Percentiles rank a stretch among this genome's conserved stretches.
These are phyloP conservation scores for Sigmodon hispidus DNA, from an alignment of 2,113 vertebrate genomes.

Conservation along the genomic window DNA sequence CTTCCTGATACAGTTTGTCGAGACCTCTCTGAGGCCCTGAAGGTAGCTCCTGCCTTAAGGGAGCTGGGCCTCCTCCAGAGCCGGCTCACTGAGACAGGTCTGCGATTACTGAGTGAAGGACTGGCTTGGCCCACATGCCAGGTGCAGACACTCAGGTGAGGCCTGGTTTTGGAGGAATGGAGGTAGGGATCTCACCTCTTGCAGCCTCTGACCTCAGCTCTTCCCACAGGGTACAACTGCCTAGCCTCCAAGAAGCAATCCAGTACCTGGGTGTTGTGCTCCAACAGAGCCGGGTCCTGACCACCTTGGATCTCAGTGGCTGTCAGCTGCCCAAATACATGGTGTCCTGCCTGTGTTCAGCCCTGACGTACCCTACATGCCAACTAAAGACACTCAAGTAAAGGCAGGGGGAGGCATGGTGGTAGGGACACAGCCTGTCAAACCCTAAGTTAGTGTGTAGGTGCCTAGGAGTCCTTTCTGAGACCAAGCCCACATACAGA, in stretches of 20 bases:
- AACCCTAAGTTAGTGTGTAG: background rate
- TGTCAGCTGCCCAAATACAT: background rate
- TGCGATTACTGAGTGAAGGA: conserved; percentile 53
- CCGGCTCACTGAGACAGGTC: conserved; percentile 39
- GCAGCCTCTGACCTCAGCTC: background rate
- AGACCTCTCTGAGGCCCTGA: conserved; percentile 69
- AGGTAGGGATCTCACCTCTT: fast-evolving
- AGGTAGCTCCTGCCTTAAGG: background rate
- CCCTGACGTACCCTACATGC: conserved; percentile 29
- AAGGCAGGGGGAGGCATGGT: background rate
- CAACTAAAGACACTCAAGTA: conserved; percentile 66
- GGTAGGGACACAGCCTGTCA: background rate
- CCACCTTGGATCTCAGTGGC: conserved; percentile 59
- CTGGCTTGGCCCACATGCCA: conserved; percentile 63
- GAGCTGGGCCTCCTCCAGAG: conserved; percentile 65
- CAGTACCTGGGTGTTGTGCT: background rate
- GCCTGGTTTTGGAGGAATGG: background rate
- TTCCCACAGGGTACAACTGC: conserved; percentile 46
- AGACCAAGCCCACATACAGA: background rate
- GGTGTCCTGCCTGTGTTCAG: background rate
- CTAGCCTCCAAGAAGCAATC: background rate
- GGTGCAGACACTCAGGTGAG: conserved; percentile 70
- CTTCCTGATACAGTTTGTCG: conserved; percentile 36
- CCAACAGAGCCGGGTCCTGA: background rate
- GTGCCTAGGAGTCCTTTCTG: background rate